Conservation (phyloP, 2,888 invertebrate genomes). For the Andrena haemorrhoa region DNA sequence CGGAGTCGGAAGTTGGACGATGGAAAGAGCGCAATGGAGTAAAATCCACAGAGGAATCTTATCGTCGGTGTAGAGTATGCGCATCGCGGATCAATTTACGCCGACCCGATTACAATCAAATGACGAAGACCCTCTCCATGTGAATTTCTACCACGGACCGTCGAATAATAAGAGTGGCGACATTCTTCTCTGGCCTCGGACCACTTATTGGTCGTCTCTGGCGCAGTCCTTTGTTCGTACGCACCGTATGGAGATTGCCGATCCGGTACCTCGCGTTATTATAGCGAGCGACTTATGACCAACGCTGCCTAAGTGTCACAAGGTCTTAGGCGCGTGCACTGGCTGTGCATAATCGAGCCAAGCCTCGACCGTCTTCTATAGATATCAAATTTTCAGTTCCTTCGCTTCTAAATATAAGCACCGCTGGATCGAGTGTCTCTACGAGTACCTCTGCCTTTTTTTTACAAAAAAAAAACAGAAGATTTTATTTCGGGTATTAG, state of each 20-base stretch:
- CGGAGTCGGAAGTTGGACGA: neutral
- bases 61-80: neutral
- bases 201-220: conserved; percentile 54
- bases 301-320: conserved; percentile 64
- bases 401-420: conserved; percentile 23
- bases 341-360: conserved; percentile 57
- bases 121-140: neutral
- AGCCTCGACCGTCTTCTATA: conserved; percentile 43
- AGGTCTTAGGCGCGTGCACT: conserved; percentile 58
- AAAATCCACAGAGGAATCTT: neutral
- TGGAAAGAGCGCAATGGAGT: neutral
- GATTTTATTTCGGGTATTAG: neutral
- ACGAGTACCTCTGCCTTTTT: neutral
- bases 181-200: conserved; percentile 47
- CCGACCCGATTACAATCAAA: conserved; percentile 4
- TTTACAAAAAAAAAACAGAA: neutral
- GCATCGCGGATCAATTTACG: neutral
- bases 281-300: conserved; percentile 58
- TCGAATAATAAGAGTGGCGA: conserved; percentile 41
- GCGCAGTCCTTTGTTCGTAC: conserved; percentile 55
- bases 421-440: conserved; percentile 2
- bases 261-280: conserved; percentile 60
- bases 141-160: conserved; percentile 22
- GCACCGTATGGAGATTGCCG: conserved; percentile 55
- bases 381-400: conserved; percentile 37